Percentiles rank a stretch among this genome's conserved stretches.
Conservation (phyloP, 2,797 vertebrate genomes). For the Onychomys leucogaster region DNA sequence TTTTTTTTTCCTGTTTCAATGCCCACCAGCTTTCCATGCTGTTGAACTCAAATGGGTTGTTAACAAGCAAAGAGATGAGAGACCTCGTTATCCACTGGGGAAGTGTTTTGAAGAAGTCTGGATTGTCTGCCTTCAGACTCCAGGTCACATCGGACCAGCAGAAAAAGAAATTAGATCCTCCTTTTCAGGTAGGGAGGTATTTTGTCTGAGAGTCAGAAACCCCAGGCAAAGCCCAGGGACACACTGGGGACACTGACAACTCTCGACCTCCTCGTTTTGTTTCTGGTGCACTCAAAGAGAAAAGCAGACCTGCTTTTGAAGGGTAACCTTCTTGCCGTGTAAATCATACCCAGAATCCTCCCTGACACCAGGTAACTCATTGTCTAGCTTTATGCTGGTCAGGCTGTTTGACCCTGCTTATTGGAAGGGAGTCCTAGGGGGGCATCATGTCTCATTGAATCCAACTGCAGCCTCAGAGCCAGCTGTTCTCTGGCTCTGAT, state of each 20-base stretch:
- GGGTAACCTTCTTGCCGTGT: constrained; percentile 74
- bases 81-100: constrained; percentile 61
- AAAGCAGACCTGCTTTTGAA: constrained; percentile 67
- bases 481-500: constrained; percentile 79
- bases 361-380: constrained; percentile 77
- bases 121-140: constrained; percentile 64
- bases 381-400: constrained; percentile 50
- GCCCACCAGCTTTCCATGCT: constrained; percentile 67
- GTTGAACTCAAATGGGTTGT: constrained; percentile 67
- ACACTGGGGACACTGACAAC: constrained; percentile 58
- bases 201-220: constrained; percentile 60
- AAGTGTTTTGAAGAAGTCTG: constrained; percentile 63
- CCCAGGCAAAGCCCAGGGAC: constrained; percentile 38
- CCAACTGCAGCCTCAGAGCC: constrained; percentile 74
- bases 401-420: constrained; percentile 70
- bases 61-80: constrained; percentile 73
- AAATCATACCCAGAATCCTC: constrained; percentile 73
- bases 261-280: constrained; percentile 42
- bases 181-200: constrained; percentile 48
- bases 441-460: constrained; percentile 65
- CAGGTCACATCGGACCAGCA: constrained; percentile 72
- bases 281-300: constrained; percentile 65
- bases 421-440: constrained; percentile 65
- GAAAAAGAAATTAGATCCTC: constrained; percentile 68
- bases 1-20: constrained; percentile 70